Evolutionary conservation across 2,797 vertebrate genomes (phyloP), one percentile per base, ranked within the genome.

Genomic region (Podarcis lilfordi): DNA sequence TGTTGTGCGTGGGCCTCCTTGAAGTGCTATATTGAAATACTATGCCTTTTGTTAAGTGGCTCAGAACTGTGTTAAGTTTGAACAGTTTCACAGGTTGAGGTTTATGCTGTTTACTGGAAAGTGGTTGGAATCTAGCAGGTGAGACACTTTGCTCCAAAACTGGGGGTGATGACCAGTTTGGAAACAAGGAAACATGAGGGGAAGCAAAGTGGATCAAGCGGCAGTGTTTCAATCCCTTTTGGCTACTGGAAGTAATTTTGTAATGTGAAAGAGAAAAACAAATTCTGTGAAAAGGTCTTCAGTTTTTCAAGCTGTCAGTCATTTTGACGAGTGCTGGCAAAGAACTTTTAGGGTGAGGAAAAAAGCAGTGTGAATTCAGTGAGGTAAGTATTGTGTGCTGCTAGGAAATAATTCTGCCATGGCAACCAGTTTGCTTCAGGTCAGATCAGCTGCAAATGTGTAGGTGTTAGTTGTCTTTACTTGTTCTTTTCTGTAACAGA

Each of bases 371-470:
- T 68, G 69, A 84, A 50, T 80, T 50, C 43, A 79, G 25, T 83
- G 81, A 64, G 71, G 71, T 74, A 74, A 50, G 9, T 68, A n/a
- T 64, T 84, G 61, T 86, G 69, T 82, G 64, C 37, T 77, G 76
- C 61, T 89, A 32, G 61, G 78, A 84, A 86, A 71, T 89, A 83
- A 74, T 50, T 23, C 55, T 89, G 82, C 84, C 77, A 50, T 86
- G 64, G 89, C 76, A 91, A 84, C 81, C n/a, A 35, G 35, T 45
- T 84, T 86, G 84, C 68, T 84, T 91, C 75, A 84, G 85, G 45
- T 81, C 69, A 84, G 19, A 79, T 19, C 45, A 91, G 85, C 55
- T 40, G 61, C 37, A 35, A 32, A 19, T 86, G 69, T 69, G 74
- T 79, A 75, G 50, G 15, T 55, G 25, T 71, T 77, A 40, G 25